Evolutionary conservation across 2,113 vertebrate genomes (phyloP).

Genomic region (Spheniscus mendiculus): DNA sequence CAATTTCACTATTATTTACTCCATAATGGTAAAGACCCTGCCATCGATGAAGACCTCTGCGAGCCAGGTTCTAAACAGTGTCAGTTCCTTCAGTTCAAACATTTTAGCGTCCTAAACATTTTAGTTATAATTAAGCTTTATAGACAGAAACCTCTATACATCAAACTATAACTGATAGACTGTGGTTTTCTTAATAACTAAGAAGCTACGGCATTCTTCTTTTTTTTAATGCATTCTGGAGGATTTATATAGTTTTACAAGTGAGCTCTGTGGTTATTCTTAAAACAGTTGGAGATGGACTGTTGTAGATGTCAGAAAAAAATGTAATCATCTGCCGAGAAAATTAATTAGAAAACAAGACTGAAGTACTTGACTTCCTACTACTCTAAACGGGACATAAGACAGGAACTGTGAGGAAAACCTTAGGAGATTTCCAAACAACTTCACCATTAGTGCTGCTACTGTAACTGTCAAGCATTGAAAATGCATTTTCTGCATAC

Average conservation of each 20-base stretch:
- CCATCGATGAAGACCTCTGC: not conserved
- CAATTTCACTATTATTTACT: not conserved
- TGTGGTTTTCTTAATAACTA: not conserved
- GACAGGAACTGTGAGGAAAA: not conserved
- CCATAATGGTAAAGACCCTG: not conserved
- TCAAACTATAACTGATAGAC: not conserved
- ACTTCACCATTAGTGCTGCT: not conserved
- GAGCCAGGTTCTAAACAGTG: not conserved
- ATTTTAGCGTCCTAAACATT: not conserved
- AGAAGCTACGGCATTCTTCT: not conserved
- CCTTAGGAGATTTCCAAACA: not conserved
- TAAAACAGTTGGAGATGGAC: not conserved
- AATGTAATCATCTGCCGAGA: not conserved
- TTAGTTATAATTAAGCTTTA: not conserved
- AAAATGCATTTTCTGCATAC: not conserved
- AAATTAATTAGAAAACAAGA: not conserved
- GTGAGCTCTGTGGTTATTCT: not conserved
- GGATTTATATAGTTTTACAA: not conserved
- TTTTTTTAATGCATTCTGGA: not conserved
- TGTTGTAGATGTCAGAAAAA: not conserved
- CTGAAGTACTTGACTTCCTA: not conserved
- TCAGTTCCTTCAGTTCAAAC: not conserved
- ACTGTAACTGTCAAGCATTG: not conserved
- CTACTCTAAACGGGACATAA: not conserved
- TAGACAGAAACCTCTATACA: not conserved